Percentiles rank a stretch among this genome's conserved stretches.
Conservation (phyloP, 2,797 vertebrate genomes). For the Ibycter americanus region DNA sequence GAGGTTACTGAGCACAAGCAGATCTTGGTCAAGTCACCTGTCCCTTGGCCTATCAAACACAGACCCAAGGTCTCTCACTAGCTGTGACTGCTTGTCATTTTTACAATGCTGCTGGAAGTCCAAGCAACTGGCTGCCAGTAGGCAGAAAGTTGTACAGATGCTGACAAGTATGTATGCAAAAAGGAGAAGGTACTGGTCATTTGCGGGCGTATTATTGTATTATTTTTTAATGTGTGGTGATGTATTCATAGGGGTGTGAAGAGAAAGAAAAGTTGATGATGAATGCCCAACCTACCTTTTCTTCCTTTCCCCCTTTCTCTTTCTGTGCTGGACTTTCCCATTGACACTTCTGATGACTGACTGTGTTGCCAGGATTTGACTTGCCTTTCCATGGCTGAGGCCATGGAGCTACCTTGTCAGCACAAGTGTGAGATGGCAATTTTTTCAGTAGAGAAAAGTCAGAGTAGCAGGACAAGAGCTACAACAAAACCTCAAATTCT, state of each 20-base stretch:
- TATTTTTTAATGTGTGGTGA: background rate
- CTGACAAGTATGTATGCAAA: background rate
- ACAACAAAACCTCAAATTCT: background rate
- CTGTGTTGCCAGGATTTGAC: background rate
- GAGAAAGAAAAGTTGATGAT: background rate
- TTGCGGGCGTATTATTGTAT: background rate
- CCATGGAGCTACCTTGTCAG: background rate
- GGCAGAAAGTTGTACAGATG: background rate
- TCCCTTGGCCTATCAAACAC: background rate
- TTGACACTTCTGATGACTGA: background rate
- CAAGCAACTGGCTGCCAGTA: background rate
- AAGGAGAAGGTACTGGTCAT: background rate
- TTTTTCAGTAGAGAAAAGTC: background rate
- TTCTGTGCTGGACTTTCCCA: background rate
- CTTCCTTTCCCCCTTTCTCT: background rate
- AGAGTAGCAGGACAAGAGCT: background rate
- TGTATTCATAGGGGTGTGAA: background rate
- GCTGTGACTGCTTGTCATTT: background rate
- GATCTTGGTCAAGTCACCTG: background rate
- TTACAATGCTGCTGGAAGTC: background rate
- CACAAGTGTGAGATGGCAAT: background rate
- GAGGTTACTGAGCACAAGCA: background rate
- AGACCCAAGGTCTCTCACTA: background rate
- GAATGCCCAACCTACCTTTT: background rate
- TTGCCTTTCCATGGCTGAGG: background rate